phyloP scores from a whole-genome alignment of 2,888 invertebrate species.

The Salticus scenicus region DNA sequence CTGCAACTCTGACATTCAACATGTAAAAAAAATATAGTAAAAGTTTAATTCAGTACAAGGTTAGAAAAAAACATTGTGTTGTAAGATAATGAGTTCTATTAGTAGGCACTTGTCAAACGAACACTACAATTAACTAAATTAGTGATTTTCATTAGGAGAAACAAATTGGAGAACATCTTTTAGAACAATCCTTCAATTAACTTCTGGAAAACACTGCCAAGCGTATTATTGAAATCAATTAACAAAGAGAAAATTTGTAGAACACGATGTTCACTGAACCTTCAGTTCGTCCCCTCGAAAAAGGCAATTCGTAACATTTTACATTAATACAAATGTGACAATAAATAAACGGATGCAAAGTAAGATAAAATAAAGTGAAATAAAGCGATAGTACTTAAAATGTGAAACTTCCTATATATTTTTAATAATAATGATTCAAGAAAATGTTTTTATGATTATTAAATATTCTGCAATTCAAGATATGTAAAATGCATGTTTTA shows the following conservation, averaged over 20 bases:
- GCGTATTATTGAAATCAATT: not conserved
- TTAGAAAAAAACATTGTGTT: not conserved
- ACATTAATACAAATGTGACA: not conserved
- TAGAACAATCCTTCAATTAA: not conserved
- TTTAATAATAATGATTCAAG: too few relatives aligned
- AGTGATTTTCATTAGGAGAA: slow-evolving; percentile 1
- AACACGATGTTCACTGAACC: not conserved
- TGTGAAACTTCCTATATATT: too few relatives aligned
- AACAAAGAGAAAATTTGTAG: not conserved
- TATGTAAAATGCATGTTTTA: too few relatives aligned
- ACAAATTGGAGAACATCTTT: slow-evolving; percentile 3
- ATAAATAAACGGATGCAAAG: too few relatives aligned
- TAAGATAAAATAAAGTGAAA: too few relatives aligned
- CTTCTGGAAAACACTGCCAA: not conserved
- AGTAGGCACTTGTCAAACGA: not conserved
- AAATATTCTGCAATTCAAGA: too few relatives aligned
- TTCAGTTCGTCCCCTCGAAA: not conserved
- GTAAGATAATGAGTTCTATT: slow-evolving; percentile 1
- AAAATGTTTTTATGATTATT: too few relatives aligned
- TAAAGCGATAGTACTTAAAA: too few relatives aligned
- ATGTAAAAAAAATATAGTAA: not conserved
- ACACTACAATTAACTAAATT: not conserved
- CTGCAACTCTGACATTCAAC: too few relatives aligned
- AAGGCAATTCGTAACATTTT: not conserved
- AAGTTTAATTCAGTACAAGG: not conserved